Conservation (phyloP, 2,113 vertebrate species). For the Oryzias celebensis region DNA sequence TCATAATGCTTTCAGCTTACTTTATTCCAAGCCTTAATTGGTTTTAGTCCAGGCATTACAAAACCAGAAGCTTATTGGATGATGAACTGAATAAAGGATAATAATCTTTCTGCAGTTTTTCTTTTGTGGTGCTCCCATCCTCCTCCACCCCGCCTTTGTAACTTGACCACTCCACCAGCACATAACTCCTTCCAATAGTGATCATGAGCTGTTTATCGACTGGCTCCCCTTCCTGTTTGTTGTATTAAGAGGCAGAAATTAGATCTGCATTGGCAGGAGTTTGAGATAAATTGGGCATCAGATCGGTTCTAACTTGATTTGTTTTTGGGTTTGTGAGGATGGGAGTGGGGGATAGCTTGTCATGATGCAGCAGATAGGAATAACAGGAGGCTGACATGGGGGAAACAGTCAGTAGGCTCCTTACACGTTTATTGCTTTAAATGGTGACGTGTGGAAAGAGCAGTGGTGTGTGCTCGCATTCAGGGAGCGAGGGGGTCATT, state of each 20-base stretch:
- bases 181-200: slow-evolving; percentile 35
- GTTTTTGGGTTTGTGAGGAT: slow-evolving; percentile 29
- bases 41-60: slow-evolving; percentile 34
- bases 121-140: slow-evolving; percentile 51
- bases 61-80: slow-evolving; percentile 34
- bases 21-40: slow-evolving; percentile 37
- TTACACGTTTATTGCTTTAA: slow-evolving; percentile 1
- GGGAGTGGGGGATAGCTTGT: slow-evolving; percentile 8
- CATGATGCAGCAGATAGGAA: slow-evolving; percentile 39
- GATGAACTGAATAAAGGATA: slow-evolving; percentile 33
- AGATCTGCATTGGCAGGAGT: slow-evolving; percentile 68
- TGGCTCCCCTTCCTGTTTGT: slow-evolving; percentile 71
- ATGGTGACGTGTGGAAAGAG: background rate
- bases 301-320: slow-evolving; percentile 67
- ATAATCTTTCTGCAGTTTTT: slow-evolving; percentile 32
- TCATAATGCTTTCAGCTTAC: slow-evolving; percentile 50
- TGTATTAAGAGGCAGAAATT: slow-evolving; percentile 74
- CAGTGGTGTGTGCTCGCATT: background rate
- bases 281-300: slow-evolving; percentile 71
- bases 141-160: background rate
- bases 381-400: slow-evolving; percentile 19
- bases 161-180: slow-evolving; percentile 18
- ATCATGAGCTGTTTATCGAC: slow-evolving; percentile 68
- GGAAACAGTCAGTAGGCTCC: slow-evolving; percentile 7
- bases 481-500: background rate